Evolutionary conservation across 2,888 invertebrate species (phyloP), one percentile per base, ranked within the genome.

Genomic region (Himalopsyche tibetana): DNA sequence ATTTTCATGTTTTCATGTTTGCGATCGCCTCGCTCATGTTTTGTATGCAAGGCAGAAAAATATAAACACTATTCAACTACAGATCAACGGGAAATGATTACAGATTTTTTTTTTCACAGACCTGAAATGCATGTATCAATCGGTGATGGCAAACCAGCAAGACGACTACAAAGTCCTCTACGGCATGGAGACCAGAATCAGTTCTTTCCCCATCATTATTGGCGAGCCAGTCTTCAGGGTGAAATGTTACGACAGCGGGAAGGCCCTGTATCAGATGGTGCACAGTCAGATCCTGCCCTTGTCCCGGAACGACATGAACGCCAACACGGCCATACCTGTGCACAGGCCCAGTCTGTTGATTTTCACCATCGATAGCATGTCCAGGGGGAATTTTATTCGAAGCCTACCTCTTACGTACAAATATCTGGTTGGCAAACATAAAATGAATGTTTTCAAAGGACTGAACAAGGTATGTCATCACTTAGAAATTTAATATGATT

Each of bases 361-460:
- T n/a, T 87, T 89, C n/a, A 83, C 85, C 19, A 85, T 89, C 6
- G 89, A 89, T 55, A 88, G 88, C 12, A 88, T 89, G 87, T 89
- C 89, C 28, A 84, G 89, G 51, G 89, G 89, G 19, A 88, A 89
- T 63, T 89, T 89, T 40, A 87, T 89, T 5, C 79, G 89, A n/a
- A 85, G 84, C 5, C 42, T 89, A 28, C 87, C 89, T 1, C 42
- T 82, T 55, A 87, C 87, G 11, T 88, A 88, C 36, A 45, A 87
- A n/a, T 89, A 82, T 51, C 40, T 89, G 36, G 83, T 85, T 3
- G 69, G 86, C 2, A 83, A 79, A 17, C n/a, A 83, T n/a, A 82
- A 86, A 19, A 87, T 89, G 83, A 88, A 83, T 15, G 87, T 89
- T 5, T 87, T 89, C 51, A 86, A 87, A 84, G 89, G 89, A 45